These are phyloP conservation scores for Poeciliopsis gracilis DNA, from an alignment of 2,797 vertebrate species.

Conservation along the genomic window DNA sequence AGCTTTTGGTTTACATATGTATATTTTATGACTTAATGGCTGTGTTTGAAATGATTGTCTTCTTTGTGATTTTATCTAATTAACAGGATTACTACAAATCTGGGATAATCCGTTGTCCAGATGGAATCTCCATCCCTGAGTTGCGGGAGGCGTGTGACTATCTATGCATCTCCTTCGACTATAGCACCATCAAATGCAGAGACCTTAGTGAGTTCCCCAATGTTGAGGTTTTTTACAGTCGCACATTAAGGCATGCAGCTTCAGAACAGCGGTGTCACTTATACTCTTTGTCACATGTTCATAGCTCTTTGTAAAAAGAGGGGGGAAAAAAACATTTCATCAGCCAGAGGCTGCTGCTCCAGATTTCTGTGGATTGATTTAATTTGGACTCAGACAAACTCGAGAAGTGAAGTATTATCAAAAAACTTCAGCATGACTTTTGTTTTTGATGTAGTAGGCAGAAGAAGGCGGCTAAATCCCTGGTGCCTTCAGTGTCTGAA, in stretches of 20 bases:
- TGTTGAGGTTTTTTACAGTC: constrained; percentile 1
- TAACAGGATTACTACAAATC: constrained; percentile 99
- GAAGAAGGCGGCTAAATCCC: constrained; percentile 2
- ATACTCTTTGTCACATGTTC: neutral
- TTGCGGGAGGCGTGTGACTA: constrained; percentile 98
- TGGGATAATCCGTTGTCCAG: constrained; percentile 97
- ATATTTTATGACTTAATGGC: constrained; percentile 15
- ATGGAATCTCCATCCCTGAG: constrained; percentile 99
- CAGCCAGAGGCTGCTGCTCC: neutral
- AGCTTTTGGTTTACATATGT: neutral
- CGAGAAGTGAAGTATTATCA: neutral
- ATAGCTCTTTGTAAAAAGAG: neutral
- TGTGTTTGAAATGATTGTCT: constrained; percentile 34
- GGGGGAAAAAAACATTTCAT: neutral
- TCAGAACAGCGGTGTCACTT: neutral
- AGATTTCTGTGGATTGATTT: neutral
- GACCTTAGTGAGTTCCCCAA: constrained; percentile 93
- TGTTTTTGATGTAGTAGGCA: constrained; percentile 1
- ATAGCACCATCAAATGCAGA: constrained; percentile 99
- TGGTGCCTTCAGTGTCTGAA: neutral
- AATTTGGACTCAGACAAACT: neutral
- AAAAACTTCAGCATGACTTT: neutral
- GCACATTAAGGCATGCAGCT: neutral
- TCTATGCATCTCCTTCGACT: constrained; percentile 99
- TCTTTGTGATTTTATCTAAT: constrained; percentile 60